These are phyloP conservation scores for Aphis gossypii DNA, from an alignment of 1,140 invertebrate species.

Conservation along the genomic window DNA sequence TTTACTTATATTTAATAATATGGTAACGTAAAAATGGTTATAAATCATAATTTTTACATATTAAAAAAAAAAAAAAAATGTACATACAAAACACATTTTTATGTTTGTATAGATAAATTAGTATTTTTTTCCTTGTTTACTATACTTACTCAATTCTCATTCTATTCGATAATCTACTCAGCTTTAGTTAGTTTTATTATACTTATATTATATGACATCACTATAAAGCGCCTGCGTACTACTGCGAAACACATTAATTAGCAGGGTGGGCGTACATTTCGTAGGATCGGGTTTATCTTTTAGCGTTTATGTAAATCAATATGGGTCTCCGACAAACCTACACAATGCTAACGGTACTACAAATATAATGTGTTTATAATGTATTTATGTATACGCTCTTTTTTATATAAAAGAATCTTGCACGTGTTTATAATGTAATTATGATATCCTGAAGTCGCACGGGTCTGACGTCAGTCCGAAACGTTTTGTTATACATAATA, in stretches of 20 bases:
- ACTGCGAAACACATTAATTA: slow-evolving; percentile 43
- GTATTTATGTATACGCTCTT: background rate
- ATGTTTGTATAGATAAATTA: background rate
- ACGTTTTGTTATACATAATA: background rate
- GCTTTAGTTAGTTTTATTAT: background rate
- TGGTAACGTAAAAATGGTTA: background rate
- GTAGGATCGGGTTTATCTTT: slow-evolving; percentile 52
- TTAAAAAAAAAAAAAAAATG: background rate
- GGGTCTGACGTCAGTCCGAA: background rate
- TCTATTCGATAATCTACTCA: background rate
- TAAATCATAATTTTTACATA: background rate
- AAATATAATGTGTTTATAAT: background rate
- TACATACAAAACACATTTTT: background rate
- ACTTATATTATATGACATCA: background rate
- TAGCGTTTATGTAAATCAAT: slow-evolving; percentile 55
- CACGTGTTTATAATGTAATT: background rate
- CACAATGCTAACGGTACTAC: slow-evolving; percentile 44
- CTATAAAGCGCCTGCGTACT: background rate
- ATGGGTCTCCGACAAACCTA: slow-evolving; percentile 47
- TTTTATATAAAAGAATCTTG: background rate
- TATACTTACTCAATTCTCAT: background rate
- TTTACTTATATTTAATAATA: background rate
- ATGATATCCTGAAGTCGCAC: background rate
- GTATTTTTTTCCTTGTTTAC: background rate
- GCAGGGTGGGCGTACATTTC: slow-evolving; percentile 36